Evolutionary conservation across 1,140 invertebrate genomes (phyloP).

Genomic region (Nomia melanderi): DNA sequence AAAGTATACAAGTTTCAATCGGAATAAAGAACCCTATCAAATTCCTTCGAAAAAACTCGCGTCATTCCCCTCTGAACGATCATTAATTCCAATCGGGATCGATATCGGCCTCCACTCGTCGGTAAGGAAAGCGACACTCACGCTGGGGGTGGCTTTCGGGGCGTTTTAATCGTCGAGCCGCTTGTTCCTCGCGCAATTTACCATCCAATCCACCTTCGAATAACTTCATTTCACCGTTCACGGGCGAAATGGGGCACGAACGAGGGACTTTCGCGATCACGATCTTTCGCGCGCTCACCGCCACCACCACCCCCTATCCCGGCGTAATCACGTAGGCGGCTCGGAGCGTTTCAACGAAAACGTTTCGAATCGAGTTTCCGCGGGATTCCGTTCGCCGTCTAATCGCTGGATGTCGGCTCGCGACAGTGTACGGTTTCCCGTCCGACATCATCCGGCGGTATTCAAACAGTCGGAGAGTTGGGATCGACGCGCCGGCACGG

Average conservation of each 20-base stretch:
- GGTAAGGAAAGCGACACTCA: not conserved
- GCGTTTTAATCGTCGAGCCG: conserved; percentile 1
- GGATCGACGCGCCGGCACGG: not conserved
- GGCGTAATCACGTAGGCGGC: not conserved
- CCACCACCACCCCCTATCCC: not conserved
- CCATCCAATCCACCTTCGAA: not conserved
- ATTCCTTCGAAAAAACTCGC: too few species aligned
- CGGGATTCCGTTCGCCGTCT: not conserved
- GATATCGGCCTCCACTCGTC: not conserved
- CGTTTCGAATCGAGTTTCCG: not conserved
- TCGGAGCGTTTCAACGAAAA: not conserved
- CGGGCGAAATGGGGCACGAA: not conserved
- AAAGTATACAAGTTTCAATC: too few species aligned
- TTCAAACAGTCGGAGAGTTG: conserved; percentile 26
- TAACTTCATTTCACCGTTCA: not conserved
- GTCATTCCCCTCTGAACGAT: too few species aligned
- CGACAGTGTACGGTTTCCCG: not conserved
- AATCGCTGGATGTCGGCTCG: not conserved
- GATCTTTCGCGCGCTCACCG: not conserved
- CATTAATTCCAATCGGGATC: too few species aligned
- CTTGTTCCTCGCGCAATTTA: not conserved
- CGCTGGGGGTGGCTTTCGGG: not conserved
- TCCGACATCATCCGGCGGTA: not conserved
- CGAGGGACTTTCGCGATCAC: not conserved
- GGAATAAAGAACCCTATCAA: too few species aligned